Evolutionary conservation across 2,888 invertebrate genomes (phyloP), one percentile per base, ranked within the genome.

Genomic region (Drosophila maculinotata): DNA sequence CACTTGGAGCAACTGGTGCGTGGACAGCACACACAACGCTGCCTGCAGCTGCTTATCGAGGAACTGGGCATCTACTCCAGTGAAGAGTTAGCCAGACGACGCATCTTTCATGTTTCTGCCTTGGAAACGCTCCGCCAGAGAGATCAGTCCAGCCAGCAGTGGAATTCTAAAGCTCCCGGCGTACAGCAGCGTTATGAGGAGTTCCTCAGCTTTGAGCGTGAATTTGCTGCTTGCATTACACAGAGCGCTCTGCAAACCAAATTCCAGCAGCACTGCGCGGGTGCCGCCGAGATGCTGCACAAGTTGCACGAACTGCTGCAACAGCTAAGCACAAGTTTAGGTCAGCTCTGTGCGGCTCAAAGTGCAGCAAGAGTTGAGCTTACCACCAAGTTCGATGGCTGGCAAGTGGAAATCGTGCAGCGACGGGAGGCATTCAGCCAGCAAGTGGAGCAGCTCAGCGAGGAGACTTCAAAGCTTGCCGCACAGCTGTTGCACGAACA

Each of bases 91-190:
- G 98, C 98, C 0, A 95, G 95, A 79, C 96, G 98, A 91, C 93
- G 99, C 53, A 97, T 99, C 69, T 99, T 99, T 92, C 99, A 99
- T 92, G 96, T 99, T 65, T 99, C 99, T 0, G 99, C 99, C 0
- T 96, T 98, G 89, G 99, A 99, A 93, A 97, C 96, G 7, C 93
- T 99, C 54, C 88, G 89, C 72, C 94, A 94, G 1, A 93, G 96
- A 47, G 88, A 95, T 47, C 94, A 94, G 68, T n/a, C n/a, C n/a
- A n/a, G n/a, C n/a, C 94, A 94, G 86, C 93, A 12, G 8, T 1
- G 8, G 1, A n/a, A 12, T 1, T 92, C 93, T 70, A 2, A 6
- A 10, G 14, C 41, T 1, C 4, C 31, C 52, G 99, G 99, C 1
- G 97, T 91, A 96, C 96, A 97, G 88, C 95, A 95, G 70, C 95